A percentile compares a stretch with the other conserved stretches of the same genome.
Conservation (phyloP, 2,113 vertebrate species). For the Manacus vitellinus region DNA sequence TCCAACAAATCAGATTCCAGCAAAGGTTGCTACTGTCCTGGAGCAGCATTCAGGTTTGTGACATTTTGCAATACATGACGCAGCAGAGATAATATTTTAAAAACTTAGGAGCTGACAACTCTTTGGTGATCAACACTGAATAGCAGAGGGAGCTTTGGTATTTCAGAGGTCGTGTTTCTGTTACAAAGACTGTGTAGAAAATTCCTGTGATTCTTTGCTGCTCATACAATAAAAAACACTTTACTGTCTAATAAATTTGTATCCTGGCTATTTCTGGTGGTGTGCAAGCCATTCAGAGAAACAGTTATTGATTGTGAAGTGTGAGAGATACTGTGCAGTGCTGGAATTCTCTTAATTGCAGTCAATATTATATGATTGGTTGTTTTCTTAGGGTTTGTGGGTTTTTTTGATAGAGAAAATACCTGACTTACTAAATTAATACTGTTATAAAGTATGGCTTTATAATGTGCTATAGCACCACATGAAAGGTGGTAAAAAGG, state of each 20-base stretch:
- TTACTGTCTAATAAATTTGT: neutral
- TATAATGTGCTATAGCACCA: neutral
- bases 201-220: neutral
- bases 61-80: neutral
- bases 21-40: neutral
- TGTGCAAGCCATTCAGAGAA: neutral
- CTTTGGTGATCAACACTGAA: neutral
- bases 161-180: constrained; percentile 25
- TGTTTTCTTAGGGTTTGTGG: neutral
- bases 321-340: neutral
- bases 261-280: neutral
- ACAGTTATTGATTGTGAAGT: neutral
- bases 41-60: neutral
- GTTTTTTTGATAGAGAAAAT: neutral
- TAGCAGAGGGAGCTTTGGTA: neutral
- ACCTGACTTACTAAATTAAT: neutral
- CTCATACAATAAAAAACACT: neutral
- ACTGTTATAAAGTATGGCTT: neutral
- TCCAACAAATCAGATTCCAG: neutral
- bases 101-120: neutral
- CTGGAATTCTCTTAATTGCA: constrained; percentile 24
- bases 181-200: neutral
- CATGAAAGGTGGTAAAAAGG: neutral
- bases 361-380: neutral
- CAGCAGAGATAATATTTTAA: neutral